Evolutionary conservation across 2,888 invertebrate species (phyloP).

Genomic region (Eupithecia insigniata): DNA sequence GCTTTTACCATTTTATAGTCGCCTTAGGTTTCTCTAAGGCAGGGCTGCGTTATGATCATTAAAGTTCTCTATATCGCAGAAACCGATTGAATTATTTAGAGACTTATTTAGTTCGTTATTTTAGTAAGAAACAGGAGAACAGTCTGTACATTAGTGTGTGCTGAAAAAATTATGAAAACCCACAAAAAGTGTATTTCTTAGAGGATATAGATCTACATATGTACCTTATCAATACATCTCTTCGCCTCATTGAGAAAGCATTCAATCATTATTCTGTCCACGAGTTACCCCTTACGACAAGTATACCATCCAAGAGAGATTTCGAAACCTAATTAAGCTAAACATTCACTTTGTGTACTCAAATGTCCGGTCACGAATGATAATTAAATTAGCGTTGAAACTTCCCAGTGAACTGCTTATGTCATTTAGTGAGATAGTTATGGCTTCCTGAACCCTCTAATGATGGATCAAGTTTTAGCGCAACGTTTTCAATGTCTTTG

Average conservation of each 20-base stretch:
- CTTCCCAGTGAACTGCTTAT: slow-evolving; percentile 45
- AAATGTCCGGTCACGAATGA: slow-evolving; percentile 57
- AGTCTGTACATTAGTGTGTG: background rate
- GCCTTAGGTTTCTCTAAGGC: background rate
- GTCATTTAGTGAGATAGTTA: slow-evolving; percentile 48
- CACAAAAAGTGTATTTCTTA: background rate
- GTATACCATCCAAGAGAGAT: slow-evolving; percentile 49
- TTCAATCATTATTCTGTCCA: slow-evolving; percentile 39
- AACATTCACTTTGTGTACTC: slow-evolving; percentile 54
- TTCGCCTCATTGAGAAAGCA: slow-evolving; percentile 28
- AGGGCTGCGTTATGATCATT: background rate
- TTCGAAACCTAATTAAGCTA: slow-evolving; percentile 53
- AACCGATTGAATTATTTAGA: too few relatives aligned
- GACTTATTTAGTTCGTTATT: background rate
- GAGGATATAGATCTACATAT: background rate
- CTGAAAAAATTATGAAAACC: background rate
- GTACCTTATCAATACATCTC: background rate
- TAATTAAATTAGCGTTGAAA: slow-evolving; percentile 58
- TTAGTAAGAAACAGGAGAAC: background rate
- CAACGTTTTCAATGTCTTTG: slow-evolving; percentile 40
- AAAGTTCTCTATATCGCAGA: background rate
- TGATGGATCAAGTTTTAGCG: slow-evolving; percentile 30
- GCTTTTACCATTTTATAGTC: slow-evolving; percentile 1
- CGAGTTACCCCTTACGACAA: slow-evolving; percentile 31
- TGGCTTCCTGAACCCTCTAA: slow-evolving; percentile 46